phyloP scores from a whole-genome alignment of 2,888 invertebrate genomes.

The Actias luna region DNA sequence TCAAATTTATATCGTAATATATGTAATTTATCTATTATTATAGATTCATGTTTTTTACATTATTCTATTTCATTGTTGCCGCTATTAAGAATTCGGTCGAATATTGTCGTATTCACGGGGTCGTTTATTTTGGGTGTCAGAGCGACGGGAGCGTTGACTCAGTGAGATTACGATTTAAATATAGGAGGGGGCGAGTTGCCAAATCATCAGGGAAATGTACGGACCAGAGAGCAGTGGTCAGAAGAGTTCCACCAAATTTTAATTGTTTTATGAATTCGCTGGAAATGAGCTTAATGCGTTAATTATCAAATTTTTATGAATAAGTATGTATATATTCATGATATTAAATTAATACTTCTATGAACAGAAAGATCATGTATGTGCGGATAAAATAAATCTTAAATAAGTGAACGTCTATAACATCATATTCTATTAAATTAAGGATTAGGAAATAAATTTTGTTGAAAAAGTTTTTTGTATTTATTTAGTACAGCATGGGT shows the following conservation, averaged over 20 bases:
- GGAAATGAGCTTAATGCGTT: neutral
- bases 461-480: neutral
- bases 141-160: slow-evolving; percentile 77
- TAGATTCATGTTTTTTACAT: neutral
- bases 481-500: neutral
- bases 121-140: slow-evolving; percentile 72
- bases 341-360: neutral
- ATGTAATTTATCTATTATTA: neutral
- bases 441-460: neutral
- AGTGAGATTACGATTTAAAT: slow-evolving; percentile 79
- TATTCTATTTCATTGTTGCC: slow-evolving; percentile 39
- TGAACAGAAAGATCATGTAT: neutral
- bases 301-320: neutral
- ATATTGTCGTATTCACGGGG: slow-evolving; percentile 63
- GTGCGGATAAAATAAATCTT: neutral
- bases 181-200: slow-evolving; percentile 78
- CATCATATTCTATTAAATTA: neutral
- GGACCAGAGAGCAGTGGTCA: slow-evolving; percentile 41
- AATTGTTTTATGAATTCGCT: slow-evolving; percentile 49
- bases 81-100: slow-evolving; percentile 55
- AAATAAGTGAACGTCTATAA: neutral
- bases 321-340: neutral
- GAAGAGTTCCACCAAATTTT: slow-evolving; percentile 50
- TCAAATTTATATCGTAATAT: neutral
- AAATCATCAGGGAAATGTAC: slow-evolving; percentile 76